Evolutionary conservation across 2,113 vertebrate species (phyloP).

Genomic region (Lepus europaeus): DNA sequence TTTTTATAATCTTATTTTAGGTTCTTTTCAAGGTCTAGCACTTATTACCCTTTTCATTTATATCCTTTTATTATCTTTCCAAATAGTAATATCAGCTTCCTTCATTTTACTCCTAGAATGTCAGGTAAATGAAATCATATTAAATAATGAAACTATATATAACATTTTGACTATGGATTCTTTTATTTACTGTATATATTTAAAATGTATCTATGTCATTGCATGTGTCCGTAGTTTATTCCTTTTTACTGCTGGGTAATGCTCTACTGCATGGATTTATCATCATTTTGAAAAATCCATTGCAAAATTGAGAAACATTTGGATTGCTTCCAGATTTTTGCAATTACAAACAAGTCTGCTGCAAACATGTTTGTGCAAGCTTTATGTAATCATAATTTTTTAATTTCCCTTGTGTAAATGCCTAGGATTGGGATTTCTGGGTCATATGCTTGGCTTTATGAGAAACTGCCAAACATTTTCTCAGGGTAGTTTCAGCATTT

Average conservation of each 20-base stretch:
- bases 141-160: background rate
- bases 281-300: background rate
- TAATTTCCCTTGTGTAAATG: constrained; percentile 4
- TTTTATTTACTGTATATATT: background rate
- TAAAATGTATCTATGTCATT: background rate
- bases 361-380: background rate
- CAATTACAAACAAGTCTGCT: background rate
- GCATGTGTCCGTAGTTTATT: background rate
- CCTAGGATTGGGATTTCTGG: background rate
- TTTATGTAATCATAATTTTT: background rate
- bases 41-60: background rate
- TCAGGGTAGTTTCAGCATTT: background rate
- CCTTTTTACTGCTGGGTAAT: background rate
- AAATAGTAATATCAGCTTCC: background rate
- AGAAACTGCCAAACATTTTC: background rate
- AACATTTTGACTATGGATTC: background rate
- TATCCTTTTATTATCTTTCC: background rate
- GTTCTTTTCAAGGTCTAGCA: background rate
- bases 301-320: background rate
- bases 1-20: background rate
- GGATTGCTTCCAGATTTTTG: background rate
- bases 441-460: background rate
- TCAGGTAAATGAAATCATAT: background rate
- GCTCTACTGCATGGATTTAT: background rate
- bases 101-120: background rate